Base-by-base conservation (phyloP, 2,797 vertebrate genomes). In the Mormyrus proboscirostris region DNA sequence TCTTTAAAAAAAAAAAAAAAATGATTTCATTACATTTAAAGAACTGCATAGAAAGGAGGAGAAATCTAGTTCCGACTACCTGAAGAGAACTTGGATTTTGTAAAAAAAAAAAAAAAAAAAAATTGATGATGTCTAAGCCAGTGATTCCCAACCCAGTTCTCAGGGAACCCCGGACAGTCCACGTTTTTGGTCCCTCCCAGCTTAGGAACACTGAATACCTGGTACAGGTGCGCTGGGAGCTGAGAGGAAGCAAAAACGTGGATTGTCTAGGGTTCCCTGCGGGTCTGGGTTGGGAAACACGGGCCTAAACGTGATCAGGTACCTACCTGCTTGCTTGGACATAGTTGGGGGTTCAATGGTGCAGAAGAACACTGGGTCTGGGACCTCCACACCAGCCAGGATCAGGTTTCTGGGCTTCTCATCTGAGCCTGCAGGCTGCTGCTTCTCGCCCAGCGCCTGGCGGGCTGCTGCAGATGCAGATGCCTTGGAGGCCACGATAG, bases 301-400 rank as follows among this genome's bases (percentile, higher is more conserved):
- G 22, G 33, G 33, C n/a, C 16, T 47, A 44, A 47, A 4, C 0
- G 2, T n/a, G 5, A 7, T 10, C 16, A 83, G 84, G 49, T 51
- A 22, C 92, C 86, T 91, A 99, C 99, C 98, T 91, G 96, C 92
- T 89, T 99, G 98, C 92, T 95, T 99, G 90, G 97, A 94, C 95
- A 97, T 50, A 33, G 97, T 97, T n/a, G 98, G 97, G 0, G 98
- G 97, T 50, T 99, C 98, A 90, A 99, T 97, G 25, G 98, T 98
- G 93, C 99, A 99, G 94, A 99, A 99, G 94, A 99, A 99, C 82
- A 99, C 99, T 0, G 98, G 98, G 12, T 99, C 97, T 10, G 98
- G 98, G 84, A 99, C 92, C 91, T 99, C 98, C 87, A 99, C 97
- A 0, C 98, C 97, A 1, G 98, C 98, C 50, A 99, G 94, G 14